Conservation (phyloP, 2,797 vertebrate genomes). For the Gadopsis bispinosus region DNA sequence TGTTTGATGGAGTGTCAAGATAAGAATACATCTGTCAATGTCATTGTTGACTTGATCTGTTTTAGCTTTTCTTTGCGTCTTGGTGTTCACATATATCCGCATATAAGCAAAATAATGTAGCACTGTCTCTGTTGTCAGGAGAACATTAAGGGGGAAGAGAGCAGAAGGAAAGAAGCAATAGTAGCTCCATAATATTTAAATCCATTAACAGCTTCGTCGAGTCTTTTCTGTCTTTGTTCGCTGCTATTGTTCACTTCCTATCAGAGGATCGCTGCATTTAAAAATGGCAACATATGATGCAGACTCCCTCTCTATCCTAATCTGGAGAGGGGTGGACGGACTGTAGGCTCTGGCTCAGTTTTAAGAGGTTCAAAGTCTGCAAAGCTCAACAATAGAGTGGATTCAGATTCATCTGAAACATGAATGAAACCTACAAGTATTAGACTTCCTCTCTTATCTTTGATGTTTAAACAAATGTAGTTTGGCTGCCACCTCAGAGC, state of each 20-base stretch:
- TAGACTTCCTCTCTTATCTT: neutral
- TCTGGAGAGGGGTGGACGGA: neutral
- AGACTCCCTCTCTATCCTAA: conserved; percentile 1
- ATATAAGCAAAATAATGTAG: neutral
- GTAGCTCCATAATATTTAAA: conserved; percentile 23
- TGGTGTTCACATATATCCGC: neutral
- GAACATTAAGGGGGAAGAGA: neutral
- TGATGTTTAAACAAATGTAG: conserved; percentile 11
- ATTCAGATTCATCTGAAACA: conserved; percentile 10
- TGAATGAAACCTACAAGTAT: neutral
- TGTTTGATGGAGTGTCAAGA: neutral
- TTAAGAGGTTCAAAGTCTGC: neutral
- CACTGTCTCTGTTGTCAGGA: conserved; percentile 12
- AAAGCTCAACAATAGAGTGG: neutral
- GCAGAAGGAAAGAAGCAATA: neutral
- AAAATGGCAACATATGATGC: conserved; percentile 1
- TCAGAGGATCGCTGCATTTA: conserved; percentile 4
- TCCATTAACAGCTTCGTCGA: conserved; percentile 42
- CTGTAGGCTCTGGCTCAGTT: neutral
- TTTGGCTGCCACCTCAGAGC: neutral
- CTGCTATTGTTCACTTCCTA: conserved; percentile 3
- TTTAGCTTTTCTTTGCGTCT: neutral
- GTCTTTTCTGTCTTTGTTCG: conserved; percentile 7
- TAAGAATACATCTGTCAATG: neutral
- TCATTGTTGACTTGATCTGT: neutral